Evolutionary conservation across 2,797 vertebrate genomes (phyloP), one percentile per base, ranked within the genome.

Genomic region (Manis crassicaudata): DNA sequence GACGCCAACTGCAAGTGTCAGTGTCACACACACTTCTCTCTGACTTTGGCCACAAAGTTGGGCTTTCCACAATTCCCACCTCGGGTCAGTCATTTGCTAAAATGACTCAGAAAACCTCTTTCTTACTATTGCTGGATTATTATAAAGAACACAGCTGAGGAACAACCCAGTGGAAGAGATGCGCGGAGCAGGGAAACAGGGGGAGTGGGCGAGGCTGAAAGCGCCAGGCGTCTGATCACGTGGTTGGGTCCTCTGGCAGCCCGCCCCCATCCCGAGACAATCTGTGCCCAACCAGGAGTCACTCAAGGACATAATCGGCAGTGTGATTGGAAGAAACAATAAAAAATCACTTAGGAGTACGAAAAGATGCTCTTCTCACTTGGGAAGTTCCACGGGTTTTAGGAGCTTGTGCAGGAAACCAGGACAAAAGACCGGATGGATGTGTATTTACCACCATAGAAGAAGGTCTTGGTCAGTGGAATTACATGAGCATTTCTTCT

Each of bases 391-490:
- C 62, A 11, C 8, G 46, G 25, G 56, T 20, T 20, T 54, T 18
- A 43, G 75, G 13, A 29, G 50, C 29, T 67, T 18, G 29, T 54
- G 65, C 81, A 27, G n/a, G 35, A 21, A 63, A 21, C 92, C 29
- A 23, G 35, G 60, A 70, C 50, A n/a, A 7, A 14, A 68, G 72
- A 52, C 40, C 25, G 16, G 4, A n/a, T 23, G 7, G 4, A n/a
- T 23, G 7, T 5, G 3, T 46, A 46, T 32, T 52, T 6, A 25
- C 43, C 23, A 2, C 18, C 2, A 0, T 13, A 1, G 77, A 20
- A 35, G 40, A 62, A 43, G 79, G 2, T 75, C 73, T 79, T 1
- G 0, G 43, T 52, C 37, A 0, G 32, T 37, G 67, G 17, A 56
- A 17, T 43, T 43, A 7, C 0, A 0, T 0, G 20, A 32, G 27